Percentiles rank a stretch among this genome's conserved stretches.
phyloP scores from a whole-genome alignment of 2,888 invertebrate genomes.

The Volucella inflata region DNA sequence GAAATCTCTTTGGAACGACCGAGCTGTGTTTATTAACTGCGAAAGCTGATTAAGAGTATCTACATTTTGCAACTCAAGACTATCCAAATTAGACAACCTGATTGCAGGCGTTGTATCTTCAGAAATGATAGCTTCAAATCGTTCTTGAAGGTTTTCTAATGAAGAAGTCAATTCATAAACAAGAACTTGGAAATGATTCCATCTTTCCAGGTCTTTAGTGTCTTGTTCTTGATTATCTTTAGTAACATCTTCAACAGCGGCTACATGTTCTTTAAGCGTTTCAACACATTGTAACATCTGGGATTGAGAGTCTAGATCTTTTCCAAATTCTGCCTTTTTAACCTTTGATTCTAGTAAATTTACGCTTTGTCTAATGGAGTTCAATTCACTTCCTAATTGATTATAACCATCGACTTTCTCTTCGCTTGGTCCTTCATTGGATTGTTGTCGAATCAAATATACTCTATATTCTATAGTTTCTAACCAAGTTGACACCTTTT shows the following conservation, averaged over 20 bases:
- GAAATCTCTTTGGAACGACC: conserved; percentile 87
- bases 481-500: conserved; percentile 92
- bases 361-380: conserved; percentile 88
- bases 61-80: conserved; percentile 88
- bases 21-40: conserved; percentile 87
- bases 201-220: conserved; percentile 87
- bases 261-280: conserved; percentile 87
- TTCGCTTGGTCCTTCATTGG: conserved; percentile 86
- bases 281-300: conserved; percentile 86
- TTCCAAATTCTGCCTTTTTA: conserved; percentile 81
- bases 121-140: conserved; percentile 78
- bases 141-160: conserved; percentile 80
- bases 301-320: conserved; percentile 84
- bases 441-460: conserved; percentile 86
- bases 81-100: conserved; percentile 89
- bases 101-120: conserved; percentile 87
- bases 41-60: conserved; percentile 86
- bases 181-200: conserved; percentile 89
- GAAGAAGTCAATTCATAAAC: conserved; percentile 84
- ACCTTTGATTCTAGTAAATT: conserved; percentile 87
- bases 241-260: conserved; percentile 88
- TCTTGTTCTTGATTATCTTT: conserved; percentile 86
- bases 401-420: conserved; percentile 86
- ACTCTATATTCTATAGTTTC: conserved; percentile 93
- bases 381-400: conserved; percentile 87